Base-by-base conservation (phyloP, 2,797 vertebrate species). In the Chrysocyon brachyurus region DNA sequence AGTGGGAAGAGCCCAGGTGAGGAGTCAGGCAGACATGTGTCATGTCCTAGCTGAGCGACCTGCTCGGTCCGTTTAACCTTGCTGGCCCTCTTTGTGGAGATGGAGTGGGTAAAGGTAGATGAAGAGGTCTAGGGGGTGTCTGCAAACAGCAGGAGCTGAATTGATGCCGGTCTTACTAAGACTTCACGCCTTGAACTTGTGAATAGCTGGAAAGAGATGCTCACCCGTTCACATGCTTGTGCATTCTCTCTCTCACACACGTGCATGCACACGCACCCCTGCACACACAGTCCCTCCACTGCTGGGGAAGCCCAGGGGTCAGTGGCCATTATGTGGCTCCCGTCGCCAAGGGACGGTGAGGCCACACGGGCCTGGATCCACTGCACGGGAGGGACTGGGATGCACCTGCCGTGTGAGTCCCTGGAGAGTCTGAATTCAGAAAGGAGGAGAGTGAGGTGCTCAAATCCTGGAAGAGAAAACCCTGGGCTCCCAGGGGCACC, bases 211-310 rank as follows among this genome's bases (percentile, higher is more conserved):
- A 66, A n/a, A 28, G 24, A 84, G 14, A 12, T 12, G 75, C 22
- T 26, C 40, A 28, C 12, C 28, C 7, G 0, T 12, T 28, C 16
- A 7, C 21, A 28, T 0, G 1, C 19, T 7, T 0, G 0, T 5
- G 57, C n/a, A 16, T 22, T 26, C 12, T 12, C 31, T 9, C 11
- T 52, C 28, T 40, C 33, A 4, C 36, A 9, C 26, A 12, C 11
- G 14, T 26, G 2, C 5, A 4, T 10, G 11, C 52, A 31, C 17
- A 14, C 75, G 12, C 56, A 12, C 17, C 4, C 26, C 15, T 46
- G 31, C 36, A 1, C 49, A 56, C 84, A 9, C 0, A 40, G 26
- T 40, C 24, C 33, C 52, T 21, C 66, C 16, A 21, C 31, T 40
- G 85, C 16, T 31, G 66, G 52, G 54, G 66, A 87, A 57, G 85